These are phyloP conservation scores for Rutilus rutilus DNA, from an alignment of 2,113 vertebrate species.

Conservation along the genomic window DNA sequence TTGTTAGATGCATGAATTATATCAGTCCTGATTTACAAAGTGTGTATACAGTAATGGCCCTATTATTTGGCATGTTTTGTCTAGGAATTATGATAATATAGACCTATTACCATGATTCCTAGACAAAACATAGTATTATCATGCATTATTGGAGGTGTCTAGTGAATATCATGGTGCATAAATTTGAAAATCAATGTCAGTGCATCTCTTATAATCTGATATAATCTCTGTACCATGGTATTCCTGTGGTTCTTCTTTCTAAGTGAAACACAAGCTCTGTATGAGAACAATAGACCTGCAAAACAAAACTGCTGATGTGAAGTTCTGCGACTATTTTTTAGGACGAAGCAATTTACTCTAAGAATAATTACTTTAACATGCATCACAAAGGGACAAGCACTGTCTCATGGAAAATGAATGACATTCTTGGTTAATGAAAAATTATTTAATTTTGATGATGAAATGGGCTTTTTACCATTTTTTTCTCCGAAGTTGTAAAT, in stretches of 20 bases:
- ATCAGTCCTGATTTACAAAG: background rate
- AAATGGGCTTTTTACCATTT: background rate
- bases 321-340: constrained; percentile 5
- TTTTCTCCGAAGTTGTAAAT: too few species aligned
- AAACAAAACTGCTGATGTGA: constrained; percentile 12
- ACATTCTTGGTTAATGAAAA: background rate
- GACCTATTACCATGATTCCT: too few species aligned
- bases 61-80: background rate
- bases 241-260: background rate
- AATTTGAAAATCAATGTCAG: background rate
- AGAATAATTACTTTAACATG: constrained; percentile 29
- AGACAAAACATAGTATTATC: too few species aligned
- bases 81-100: background rate
- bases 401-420: background rate
- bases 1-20: background rate
- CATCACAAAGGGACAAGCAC: background rate
- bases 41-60: background rate
- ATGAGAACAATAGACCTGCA: background rate
- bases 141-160: background rate
- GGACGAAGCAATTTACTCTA: constrained; percentile 5
- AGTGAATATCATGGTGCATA: background rate
- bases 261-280: constrained; percentile 12
- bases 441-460: background rate
- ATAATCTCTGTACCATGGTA: background rate
- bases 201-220: background rate